Evolutionary conservation across 2,888 invertebrate species (phyloP).

Genomic region (Synanthedon myopaeformis): DNA sequence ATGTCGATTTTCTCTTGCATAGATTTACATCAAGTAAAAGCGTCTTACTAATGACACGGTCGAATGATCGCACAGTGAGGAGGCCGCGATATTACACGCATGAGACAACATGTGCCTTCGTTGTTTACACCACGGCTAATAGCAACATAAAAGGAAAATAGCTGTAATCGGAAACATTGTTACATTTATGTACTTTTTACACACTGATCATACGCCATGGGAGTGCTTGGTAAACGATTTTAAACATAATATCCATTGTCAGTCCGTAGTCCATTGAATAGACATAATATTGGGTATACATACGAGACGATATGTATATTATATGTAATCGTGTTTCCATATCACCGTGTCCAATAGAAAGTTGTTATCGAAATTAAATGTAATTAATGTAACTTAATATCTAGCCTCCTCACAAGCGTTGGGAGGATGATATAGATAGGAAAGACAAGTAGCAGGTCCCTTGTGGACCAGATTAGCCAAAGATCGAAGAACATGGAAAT

Average conservation of each 20-base stretch:
- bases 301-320: too few relatives aligned
- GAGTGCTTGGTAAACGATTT: conserved; percentile 3
- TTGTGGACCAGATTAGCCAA: too few relatives aligned
- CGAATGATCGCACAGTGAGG: conserved; percentile 20
- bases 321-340: background rate
- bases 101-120: background rate
- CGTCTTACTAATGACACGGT: conserved; percentile 31
- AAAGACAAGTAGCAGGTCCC: too few relatives aligned
- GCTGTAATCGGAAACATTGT: conserved; percentile 28
- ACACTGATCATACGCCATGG: conserved; percentile 31
- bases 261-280: background rate
- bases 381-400: background rate
- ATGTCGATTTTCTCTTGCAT: conserved; percentile 26
- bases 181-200: conserved; percentile 30
- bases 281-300: background rate
- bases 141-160: conserved; percentile 31
- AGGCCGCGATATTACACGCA: background rate
- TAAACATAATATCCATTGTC: background rate
- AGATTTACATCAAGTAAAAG: conserved; percentile 15
- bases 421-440: too few relatives aligned
- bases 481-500: too few relatives aligned
- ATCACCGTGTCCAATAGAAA: background rate
- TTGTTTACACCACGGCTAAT: conserved; percentile 8
- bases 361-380: background rate
- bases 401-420: too few relatives aligned